phyloP scores from a whole-genome alignment of 2,888 invertebrate genomes.

The Lissonota sp. region DNA sequence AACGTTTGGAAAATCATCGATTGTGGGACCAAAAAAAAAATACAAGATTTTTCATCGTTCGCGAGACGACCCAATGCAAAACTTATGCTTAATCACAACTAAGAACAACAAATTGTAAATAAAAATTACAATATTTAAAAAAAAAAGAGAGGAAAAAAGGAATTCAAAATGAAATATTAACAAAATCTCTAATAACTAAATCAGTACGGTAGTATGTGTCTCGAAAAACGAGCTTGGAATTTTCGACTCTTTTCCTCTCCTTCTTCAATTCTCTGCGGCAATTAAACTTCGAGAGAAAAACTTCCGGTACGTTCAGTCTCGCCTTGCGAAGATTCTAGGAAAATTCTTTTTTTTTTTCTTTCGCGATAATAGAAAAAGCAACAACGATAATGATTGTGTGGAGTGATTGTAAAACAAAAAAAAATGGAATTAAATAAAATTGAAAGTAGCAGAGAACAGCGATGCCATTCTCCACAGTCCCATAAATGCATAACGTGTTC shows the following conservation, averaged over 20 bases:
- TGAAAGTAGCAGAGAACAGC: constrained; percentile 45
- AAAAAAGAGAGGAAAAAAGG: constrained; percentile 34
- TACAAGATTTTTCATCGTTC: constrained; percentile 41
- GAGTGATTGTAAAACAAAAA: constrained; percentile 28
- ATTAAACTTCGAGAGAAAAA: constrained; percentile 24
- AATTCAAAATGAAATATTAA: constrained; percentile 45
- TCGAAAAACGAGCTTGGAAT: constrained; percentile 18
- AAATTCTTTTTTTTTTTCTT: constrained; percentile 17
- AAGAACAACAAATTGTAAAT: constrained; percentile 56
- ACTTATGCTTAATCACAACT: constrained; percentile 58
- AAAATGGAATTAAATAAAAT: constrained; percentile 17
- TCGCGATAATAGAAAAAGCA: constrained; percentile 17
- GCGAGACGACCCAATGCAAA: constrained; percentile 36
- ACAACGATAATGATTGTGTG: constrained; percentile 14
- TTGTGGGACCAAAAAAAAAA: constrained; percentile 33
- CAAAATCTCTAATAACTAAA: constrained; percentile 54
- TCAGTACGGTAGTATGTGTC: constrained; percentile 30
- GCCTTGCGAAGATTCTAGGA: constrained; percentile 18
- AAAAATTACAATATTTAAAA: constrained; percentile 27
- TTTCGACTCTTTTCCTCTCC: neutral
- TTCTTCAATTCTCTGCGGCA: neutral
- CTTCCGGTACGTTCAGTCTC: constrained; percentile 19
- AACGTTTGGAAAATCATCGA: constrained; percentile 50
- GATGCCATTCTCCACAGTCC: constrained; percentile 43
- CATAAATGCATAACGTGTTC: constrained; percentile 61